Evolutionary conservation across 1,140 invertebrate species (phyloP), one percentile per base, ranked within the genome.

Genomic region (Camponotus vicinus): DNA sequence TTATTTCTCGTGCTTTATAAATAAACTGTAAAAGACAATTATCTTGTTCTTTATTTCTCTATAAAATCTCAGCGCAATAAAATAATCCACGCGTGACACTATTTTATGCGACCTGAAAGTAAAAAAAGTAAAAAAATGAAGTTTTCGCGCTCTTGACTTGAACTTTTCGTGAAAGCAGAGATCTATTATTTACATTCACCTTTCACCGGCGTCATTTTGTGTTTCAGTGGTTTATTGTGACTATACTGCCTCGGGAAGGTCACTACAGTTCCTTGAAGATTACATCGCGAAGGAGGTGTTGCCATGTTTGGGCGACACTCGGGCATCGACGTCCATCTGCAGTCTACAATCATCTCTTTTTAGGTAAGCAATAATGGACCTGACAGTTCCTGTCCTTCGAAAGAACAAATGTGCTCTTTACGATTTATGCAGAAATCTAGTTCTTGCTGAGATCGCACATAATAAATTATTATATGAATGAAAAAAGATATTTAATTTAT

Each of bases 271-370:
- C 95, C 97, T 99, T 76, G 98, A 99, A 94, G 98, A 98, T 90
- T 99, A 98, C 92, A 97, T 99, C 40, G 92, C 96, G 27, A 96
- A 97, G 87, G 97, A 98, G 92, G 98, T 99, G 1, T 94, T 99
- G 59, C 98, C 98, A 6, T 97, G 97, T 70, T 98, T 98, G 93
- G 98, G 98, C 37, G 98, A 98, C 85, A 98, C 97, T 5, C 97
- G 98, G 94, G 97, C 98, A 0, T 98, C 98, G 4, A 97, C 98
- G 6, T 97, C 97, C 59, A 97, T 98, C 87, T 98, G 98, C 40
- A 98, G 98, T 42, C 95, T 98, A 66, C 98, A 99, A 95, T 98
- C 98, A 13, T 98, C 98, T 71, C 95, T 98, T 45, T 99, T 98
- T 95, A 97, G 98, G 97, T 98, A 96, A 96, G 92, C 70, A 37